These are phyloP conservation scores for Mycteria americana DNA, from an alignment of 2,797 vertebrate species.

Conservation along the genomic window DNA sequence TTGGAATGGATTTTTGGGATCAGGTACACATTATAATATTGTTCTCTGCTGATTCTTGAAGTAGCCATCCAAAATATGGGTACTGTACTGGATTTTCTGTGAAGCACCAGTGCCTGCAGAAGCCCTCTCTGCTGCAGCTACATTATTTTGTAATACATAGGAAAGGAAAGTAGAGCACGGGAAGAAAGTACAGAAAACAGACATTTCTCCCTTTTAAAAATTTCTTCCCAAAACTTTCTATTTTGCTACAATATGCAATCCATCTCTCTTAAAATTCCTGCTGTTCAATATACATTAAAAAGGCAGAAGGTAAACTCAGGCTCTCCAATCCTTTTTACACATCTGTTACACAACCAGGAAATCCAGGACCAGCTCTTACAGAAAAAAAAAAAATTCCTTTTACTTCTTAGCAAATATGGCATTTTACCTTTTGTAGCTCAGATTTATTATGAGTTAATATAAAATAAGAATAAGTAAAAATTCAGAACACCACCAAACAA, in stretches of 20 bases:
- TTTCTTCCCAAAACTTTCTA: neutral
- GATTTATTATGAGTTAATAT: neutral
- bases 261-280: neutral
- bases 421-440: neutral
- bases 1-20: neutral
- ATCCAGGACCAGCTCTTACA: neutral
- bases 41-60: neutral
- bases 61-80: neutral
- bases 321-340: neutral
- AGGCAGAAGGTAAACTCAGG: neutral
- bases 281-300: neutral
- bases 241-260: neutral
- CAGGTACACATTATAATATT: neutral
- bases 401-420: neutral
- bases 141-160: neutral
- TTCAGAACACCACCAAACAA: neutral
- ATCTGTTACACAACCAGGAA: neutral
- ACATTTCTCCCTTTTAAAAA: neutral
- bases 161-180: neutral
- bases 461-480: neutral
- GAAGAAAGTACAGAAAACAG: neutral
- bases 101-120: neutral
- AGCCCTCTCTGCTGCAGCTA: neutral
- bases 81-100: neutral
- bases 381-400: neutral